Base-by-base conservation (phyloP, 2,113 vertebrate species). In the Jaculus jaculus region DNA sequence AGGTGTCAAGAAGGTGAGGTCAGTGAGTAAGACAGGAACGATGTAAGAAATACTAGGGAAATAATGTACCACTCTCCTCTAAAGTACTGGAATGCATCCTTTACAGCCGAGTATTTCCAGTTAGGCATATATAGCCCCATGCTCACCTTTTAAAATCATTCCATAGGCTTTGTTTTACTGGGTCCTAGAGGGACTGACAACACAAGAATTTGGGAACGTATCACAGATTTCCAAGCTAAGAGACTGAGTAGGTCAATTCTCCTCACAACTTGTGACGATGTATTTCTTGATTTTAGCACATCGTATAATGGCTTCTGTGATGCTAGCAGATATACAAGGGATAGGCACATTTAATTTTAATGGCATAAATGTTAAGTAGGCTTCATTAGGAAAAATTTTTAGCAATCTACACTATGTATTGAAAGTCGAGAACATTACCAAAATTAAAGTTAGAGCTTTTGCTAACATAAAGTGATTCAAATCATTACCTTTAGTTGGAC, bases 401-500 rank as follows among this genome's bases (percentile, higher is more conserved):
- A 86, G 30, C 15, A 82, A 82, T 32, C 15, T 71, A 87, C n/a
- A 78, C 2, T 92, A 9, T 93, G 10, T 72, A 37, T 83, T 61
- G 72, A 83, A 91, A 92, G 8, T 24, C 79, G 51, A 54, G 79
- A 60, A 51, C 87, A 6, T 60, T 81, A 66, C 54, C 85, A 77
- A 69, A 58, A 32, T 75, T 42, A 80, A 89, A 77, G 39, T 8
- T 63, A 80, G 37, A 74, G 3, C 17, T 81, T 39, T 85, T 17
- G 15, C 39, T 90, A 79, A 90, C 37, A 60, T 68, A 63, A 87
- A 84, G 91, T 72, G 78, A 92, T 21, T 89, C n/a, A 71, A 28
- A 74, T 74, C 89, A 89, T 74, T 26, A 82, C 47, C 47, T 94
- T 91, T 94, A 66, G 26, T 91, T 69, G 84, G 87, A 51, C 20